Base-by-base conservation (phyloP, 2,888 invertebrate species). In the Cantharis lateralis region DNA sequence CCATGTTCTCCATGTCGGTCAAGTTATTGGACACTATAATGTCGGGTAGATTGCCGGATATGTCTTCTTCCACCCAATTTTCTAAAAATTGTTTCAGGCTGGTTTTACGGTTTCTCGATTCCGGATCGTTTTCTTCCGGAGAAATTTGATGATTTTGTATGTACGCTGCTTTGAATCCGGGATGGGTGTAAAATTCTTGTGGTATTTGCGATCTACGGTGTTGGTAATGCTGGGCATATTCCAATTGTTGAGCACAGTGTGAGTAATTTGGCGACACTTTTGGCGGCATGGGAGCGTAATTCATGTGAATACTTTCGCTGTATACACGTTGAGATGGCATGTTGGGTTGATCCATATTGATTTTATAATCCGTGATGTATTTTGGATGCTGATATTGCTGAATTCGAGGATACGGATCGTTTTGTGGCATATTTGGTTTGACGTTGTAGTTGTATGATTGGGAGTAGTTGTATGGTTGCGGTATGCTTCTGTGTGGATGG, bases 41-140 rank as follows among this genome's bases (percentile, higher is more conserved):
- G 15, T 79, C 79, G 4, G 79, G 71, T 15, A 75, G 61, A 15
- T 84, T 85, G 0, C 82, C 82, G 0, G 83, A 79, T 0, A 84
- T 82, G 15, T 87, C 86, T 73, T 87, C 87, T 64, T 87, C 88
- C 0, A 85, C 86, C 87, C 87, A 87, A 68, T 84, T 87, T 75
- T 88, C 88, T 61, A 88, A 80, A 73, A 84, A 88, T 48, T 87
- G 86, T 71, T 87, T 86, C 5, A 88, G 80, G 72, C 82, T 85
- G 26, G 86, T 81, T 32, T 82, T 82, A 61, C 84, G 83, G 0
- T 81, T 79, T 10, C 81, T 82, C 9, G 83, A 74, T 69, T 80
- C 83, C 70, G 84, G 83, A n/a, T 81, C 64, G 10, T 73, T 68
- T 15, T 77, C 80, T 63, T 87, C 87, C 20, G 84, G 82, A 1